Percentiles rank a stretch among this genome's conserved stretches.
Conservation (phyloP, 2,113 vertebrate genomes). For the Psilopsiagon aurifrons region DNA sequence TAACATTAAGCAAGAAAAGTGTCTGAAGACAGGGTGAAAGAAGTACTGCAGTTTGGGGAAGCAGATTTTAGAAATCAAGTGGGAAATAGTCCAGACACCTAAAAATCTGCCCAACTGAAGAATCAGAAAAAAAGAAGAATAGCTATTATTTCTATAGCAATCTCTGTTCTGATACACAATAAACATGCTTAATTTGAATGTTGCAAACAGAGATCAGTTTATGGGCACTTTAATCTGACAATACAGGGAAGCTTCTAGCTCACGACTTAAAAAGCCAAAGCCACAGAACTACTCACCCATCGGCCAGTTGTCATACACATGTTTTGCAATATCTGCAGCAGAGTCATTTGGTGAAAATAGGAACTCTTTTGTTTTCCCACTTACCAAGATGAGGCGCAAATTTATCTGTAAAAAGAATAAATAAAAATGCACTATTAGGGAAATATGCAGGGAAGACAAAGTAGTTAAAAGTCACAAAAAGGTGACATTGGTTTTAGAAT, state of each 20-base stretch:
- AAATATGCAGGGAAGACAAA: not conserved
- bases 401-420: constrained; percentile 85
- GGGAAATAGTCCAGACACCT: not conserved
- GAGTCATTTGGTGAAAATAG: constrained; percentile 96
- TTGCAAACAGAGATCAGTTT: not conserved
- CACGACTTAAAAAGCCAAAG: not conserved
- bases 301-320: constrained; percentile 98
- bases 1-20: not conserved
- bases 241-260: not conserved
- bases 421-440: not conserved
- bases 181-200: not conserved
- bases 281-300: constrained; percentile 86
- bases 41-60: not conserved
- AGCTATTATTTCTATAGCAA: not conserved
- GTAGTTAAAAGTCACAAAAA: not conserved
- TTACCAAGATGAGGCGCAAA: constrained; percentile 96
- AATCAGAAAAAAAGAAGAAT: not conserved
- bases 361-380: constrained; percentile 98
- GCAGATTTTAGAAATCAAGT: not conserved
- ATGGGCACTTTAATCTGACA: not conserved
- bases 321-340: constrained; percentile 95
- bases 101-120: not conserved
- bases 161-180: not conserved
- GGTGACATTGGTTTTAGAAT: not conserved
- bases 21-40: not conserved